Percentiles rank a stretch among this genome's conserved stretches.
Conservation (phyloP, 2,797 vertebrate genomes). For the Sitta carolinensis region DNA sequence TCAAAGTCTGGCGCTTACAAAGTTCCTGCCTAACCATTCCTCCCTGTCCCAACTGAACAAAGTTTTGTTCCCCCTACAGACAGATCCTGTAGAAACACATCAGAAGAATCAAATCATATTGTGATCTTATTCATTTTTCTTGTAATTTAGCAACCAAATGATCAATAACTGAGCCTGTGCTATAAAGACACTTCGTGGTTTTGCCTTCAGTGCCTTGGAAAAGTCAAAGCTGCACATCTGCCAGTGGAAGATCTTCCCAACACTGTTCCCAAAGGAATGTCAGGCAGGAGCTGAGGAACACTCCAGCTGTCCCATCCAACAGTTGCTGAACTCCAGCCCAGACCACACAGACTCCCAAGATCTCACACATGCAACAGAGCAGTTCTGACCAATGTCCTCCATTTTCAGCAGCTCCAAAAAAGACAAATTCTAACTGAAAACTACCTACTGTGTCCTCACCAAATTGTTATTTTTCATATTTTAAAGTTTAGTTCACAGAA, state of each 20-base stretch:
- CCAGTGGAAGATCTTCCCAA: not conserved
- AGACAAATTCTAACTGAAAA: not conserved
- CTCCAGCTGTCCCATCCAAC: not conserved
- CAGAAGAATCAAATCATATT: not conserved
- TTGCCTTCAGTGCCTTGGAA: not conserved
- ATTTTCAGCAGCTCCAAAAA: not conserved
- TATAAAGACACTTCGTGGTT: not conserved
- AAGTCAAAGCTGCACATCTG: not conserved
- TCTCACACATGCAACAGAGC: not conserved
- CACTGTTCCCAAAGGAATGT: not conserved
- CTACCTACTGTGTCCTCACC: not conserved
- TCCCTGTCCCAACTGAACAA: not conserved
- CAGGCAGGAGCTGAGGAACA: not conserved
- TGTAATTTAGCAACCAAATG: not conserved
- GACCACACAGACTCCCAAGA: not conserved
- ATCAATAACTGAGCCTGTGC: accelerated
- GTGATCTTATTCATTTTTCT: not conserved
- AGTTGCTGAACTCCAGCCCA: not conserved
- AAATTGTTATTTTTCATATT: not conserved
- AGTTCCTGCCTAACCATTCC: not conserved
- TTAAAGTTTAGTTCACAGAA: not conserved
- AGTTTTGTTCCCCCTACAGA: not conserved
- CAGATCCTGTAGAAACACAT: not conserved
- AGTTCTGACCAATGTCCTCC: not conserved
- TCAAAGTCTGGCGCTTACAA: not conserved